These are phyloP conservation scores for Salpingus planirostris DNA, from an alignment of 2,888 invertebrate genomes.

Conservation along the genomic window DNA sequence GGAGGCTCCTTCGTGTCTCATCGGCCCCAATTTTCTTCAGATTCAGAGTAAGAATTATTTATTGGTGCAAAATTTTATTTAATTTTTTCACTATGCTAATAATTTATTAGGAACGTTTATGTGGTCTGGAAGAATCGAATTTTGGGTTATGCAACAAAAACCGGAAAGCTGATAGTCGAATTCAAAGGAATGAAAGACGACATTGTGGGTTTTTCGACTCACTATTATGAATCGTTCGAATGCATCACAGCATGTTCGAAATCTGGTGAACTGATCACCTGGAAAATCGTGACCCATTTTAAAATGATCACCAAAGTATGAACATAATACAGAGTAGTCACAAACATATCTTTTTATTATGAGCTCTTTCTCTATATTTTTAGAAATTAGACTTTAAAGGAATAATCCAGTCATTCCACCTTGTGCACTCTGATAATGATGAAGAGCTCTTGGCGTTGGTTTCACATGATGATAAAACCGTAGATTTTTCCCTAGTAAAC, in stretches of 20 bases:
- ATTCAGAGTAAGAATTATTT: slow-evolving; percentile 52
- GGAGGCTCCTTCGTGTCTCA: slow-evolving; percentile 54
- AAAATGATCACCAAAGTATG: slow-evolving; percentile 43
- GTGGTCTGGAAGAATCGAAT: slow-evolving; percentile 52
- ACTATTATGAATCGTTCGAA: slow-evolving; percentile 39
- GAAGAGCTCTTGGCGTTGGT: slow-evolving; percentile 20
- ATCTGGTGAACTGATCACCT: slow-evolving; percentile 47
- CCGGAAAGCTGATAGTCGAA: slow-evolving; percentile 53
- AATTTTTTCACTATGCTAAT: slow-evolving; percentile 1
- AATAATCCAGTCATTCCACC: slow-evolving; percentile 15
- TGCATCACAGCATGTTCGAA: slow-evolving; percentile 48
- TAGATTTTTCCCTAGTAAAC: slow-evolving; percentile 17
- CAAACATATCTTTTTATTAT: background rate
- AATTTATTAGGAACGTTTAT: slow-evolving; percentile 48
- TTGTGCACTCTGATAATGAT: slow-evolving; percentile 18
- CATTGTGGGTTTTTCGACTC: slow-evolving; percentile 46
- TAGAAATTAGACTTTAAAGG: slow-evolving; percentile 17
- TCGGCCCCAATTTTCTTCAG: slow-evolving; percentile 52
- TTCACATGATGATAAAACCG: slow-evolving; percentile 16
- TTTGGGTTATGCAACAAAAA: slow-evolving; percentile 54
- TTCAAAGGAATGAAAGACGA: slow-evolving; percentile 46
- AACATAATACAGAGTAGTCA: slow-evolving; percentile 1
- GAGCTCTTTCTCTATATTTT: slow-evolving; percentile 2
- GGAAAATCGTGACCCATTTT: slow-evolving; percentile 48
- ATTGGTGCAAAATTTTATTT: background rate